phyloP scores from a whole-genome alignment of 2,113 vertebrate genomes.

The Aldabrachelys gigantea region DNA sequence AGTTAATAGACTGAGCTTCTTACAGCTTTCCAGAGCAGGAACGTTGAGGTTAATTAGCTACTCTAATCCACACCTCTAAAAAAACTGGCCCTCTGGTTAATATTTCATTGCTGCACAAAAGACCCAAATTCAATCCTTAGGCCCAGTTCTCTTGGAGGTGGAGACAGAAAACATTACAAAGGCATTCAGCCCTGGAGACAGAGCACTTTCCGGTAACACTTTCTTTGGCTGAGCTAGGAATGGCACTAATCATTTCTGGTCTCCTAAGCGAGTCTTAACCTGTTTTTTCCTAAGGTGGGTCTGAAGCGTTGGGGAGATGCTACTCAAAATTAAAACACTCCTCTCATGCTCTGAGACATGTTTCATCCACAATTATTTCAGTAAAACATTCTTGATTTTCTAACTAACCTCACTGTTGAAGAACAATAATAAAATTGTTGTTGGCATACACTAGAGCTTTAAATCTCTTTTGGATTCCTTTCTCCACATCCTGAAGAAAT shows the following conservation, averaged over 20 bases:
- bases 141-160: neutral
- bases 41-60: neutral
- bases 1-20: neutral
- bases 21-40: neutral
- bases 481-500: conserved; percentile 42
- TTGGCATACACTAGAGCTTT: conserved; percentile 18
- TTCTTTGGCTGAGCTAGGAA: neutral
- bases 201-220: neutral
- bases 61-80: neutral
- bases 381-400: conserved; percentile 13
- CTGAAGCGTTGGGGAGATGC: neutral
- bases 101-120: neutral
- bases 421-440: neutral
- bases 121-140: neutral
- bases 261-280: neutral
- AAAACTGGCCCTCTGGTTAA: neutral
- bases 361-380: neutral
- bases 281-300: neutral
- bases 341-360: neutral
- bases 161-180: neutral
- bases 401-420: neutral
- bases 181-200: neutral
- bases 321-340: neutral
- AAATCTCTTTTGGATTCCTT: conserved; percentile 41
- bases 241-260: neutral